Percentiles rank a stretch among this genome's conserved stretches.
Conservation (phyloP, 1,140 invertebrate genomes). For the Drosophila sp. region DNA sequence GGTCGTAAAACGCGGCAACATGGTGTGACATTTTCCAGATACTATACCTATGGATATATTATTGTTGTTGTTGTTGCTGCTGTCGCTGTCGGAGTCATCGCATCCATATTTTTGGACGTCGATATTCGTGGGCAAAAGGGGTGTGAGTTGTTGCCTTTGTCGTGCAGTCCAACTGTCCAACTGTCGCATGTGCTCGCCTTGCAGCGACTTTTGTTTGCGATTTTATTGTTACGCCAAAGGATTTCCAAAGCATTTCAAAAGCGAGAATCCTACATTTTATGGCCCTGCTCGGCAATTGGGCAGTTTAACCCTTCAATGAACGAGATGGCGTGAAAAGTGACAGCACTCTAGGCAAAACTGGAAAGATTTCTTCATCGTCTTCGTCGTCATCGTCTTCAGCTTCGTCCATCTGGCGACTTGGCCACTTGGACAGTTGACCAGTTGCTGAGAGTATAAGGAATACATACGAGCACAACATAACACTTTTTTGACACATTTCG, state of each 20-base stretch:
- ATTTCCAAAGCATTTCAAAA: slow-evolving; percentile 63
- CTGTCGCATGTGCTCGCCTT: slow-evolving; percentile 28
- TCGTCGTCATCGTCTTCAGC: no score
- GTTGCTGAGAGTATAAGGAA: slow-evolving; percentile 21
- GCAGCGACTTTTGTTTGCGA: slow-evolving; percentile 76
- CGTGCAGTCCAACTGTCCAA: slow-evolving; percentile 3
- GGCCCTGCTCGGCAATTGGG: slow-evolving; percentile 70
- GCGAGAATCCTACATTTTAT: slow-evolving; percentile 73
- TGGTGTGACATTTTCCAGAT: slow-evolving; percentile 75
- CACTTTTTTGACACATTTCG: slow-evolving; percentile 55
- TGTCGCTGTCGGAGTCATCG: slow-evolving; percentile 27
- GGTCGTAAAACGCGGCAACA: slow-evolving; percentile 80
- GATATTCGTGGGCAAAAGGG: slow-evolving; percentile 58
- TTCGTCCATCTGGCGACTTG: slow-evolving; percentile 62
- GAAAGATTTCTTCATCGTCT: slow-evolving; percentile 1
- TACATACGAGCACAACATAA: slow-evolving; percentile 8
- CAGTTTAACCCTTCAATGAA: slow-evolving; percentile 78
- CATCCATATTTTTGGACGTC: slow-evolving; percentile 68
- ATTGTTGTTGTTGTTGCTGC: slow-evolving; percentile 4
- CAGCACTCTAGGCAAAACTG: slow-evolving; percentile 18
- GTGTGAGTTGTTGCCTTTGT: slow-evolving; percentile 26
- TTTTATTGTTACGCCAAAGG: slow-evolving; percentile 75
- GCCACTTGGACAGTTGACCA: slow-evolving; percentile 14
- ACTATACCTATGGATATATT: slow-evolving; percentile 7
- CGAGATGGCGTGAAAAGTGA: slow-evolving; percentile 46